Base-by-base conservation (phyloP, 1,140 invertebrate genomes). In the Solenopsis fugax region DNA sequence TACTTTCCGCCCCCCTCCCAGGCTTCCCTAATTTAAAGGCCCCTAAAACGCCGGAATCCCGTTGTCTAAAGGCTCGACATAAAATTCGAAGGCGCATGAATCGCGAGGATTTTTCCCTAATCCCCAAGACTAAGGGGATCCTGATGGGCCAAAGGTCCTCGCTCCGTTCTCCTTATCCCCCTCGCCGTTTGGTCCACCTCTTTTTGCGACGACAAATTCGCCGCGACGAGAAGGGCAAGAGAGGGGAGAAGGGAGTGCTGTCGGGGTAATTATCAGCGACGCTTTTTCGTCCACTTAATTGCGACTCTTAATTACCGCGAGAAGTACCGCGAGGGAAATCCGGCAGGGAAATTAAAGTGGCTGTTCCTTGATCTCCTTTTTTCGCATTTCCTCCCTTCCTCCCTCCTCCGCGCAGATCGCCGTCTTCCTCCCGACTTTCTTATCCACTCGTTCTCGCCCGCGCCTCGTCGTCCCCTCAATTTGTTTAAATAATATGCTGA, bases 261-360 rank as follows among this genome's bases (percentile, higher is more conserved):
- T 41, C 72, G 21, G 24, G 48, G 56, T 50, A 84, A 84, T 84
- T 84, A 84, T 82, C 85, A 71, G 76, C 37, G 64, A 62, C 73
- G 64, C 21, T 69, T 73, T 80, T 80, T 52, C 81, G 69, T 62
- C 52, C 52, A 41, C 21, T 80, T 88, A 85, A 88, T 75, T 60
- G 75, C 45, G 13, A 60, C 62, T 89, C 67, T 89, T 81, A 89
- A 89, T 88, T 88, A 81, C 54, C 75, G 73, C 10, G 69, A 50
- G 24, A 75, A 84, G 69, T 75, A 75, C 80, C 80, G 34, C 69
- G 37, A 48, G 80, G 29, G 29, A 29, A 65, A 73, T 54, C 73
- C 64, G 52, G 73, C 29, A 21, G 21, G 64, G n/a, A 75, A 88
- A 88, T 88, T 72, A 72, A 86, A 86, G 34, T 60, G 60, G 48